Percentiles rank a stretch among this genome's conserved stretches.
Evolutionary conservation across 2,113 vertebrate genomes (phyloP).

Genomic region (Leucopsar rothschildi): DNA sequence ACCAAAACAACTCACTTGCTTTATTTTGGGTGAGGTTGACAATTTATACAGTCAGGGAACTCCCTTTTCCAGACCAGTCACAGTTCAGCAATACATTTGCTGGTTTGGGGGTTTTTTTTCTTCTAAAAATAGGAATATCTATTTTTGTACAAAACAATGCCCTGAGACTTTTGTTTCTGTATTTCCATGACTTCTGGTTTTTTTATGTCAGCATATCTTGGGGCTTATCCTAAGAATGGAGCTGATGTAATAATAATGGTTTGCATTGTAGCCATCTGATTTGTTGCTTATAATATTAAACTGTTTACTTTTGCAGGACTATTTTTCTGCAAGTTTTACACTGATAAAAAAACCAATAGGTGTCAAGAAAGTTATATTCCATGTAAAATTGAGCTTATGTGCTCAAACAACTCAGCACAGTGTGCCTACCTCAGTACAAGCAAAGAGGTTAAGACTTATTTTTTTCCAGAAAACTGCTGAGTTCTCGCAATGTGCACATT

Average conservation of each 20-base stretch:
- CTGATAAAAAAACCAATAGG: not conserved
- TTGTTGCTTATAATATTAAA: not conserved
- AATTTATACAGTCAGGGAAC: not conserved
- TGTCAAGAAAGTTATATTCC: not conserved
- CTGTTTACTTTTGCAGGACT: not conserved
- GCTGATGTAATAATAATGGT: not conserved
- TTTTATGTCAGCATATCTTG: not conserved
- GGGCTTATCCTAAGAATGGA: not conserved
- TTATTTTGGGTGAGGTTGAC: not conserved
- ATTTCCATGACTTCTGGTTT: constrained; percentile 16
- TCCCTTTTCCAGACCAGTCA: not conserved
- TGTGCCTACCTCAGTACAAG: not conserved
- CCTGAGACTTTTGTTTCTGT: not conserved
- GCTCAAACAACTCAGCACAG: not conserved
- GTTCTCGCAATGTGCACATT: fast-evolving
- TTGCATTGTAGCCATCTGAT: not conserved
- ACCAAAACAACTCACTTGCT: not conserved
- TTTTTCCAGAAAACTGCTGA: not conserved
- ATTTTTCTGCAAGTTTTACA: not conserved
- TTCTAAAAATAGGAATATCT: constrained; percentile 6
- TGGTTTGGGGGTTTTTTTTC: not conserved
- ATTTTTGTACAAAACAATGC: constrained; percentile 14
- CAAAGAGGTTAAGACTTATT: not conserved
- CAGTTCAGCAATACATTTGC: not conserved
- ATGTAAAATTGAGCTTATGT: not conserved